These are phyloP conservation scores for Dicaeum eximium DNA, from an alignment of 2,113 vertebrate species.

Conservation along the genomic window DNA sequence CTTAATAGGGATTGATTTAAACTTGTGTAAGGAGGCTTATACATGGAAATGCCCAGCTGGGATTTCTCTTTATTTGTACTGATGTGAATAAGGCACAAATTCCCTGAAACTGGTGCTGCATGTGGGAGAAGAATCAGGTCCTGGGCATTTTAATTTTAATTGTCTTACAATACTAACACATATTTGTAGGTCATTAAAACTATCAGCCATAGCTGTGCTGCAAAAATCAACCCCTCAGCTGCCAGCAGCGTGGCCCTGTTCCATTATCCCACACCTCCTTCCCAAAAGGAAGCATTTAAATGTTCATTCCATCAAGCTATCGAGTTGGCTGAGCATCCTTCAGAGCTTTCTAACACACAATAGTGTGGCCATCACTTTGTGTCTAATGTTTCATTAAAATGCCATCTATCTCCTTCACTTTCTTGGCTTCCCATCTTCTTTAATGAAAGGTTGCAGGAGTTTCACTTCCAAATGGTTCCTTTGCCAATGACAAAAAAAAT, in stretches of 20 bases:
- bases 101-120: neutral
- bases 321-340: neutral
- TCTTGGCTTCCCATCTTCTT: neutral
- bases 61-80: neutral
- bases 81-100: neutral
- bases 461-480: conserved; percentile 12
- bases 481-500: neutral
- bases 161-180: neutral
- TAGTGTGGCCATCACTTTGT: neutral
- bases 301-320: neutral
- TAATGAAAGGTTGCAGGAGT: conserved; percentile 24
- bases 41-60: neutral
- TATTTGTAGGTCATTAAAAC: neutral
- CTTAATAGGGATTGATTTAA: neutral
- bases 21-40: neutral
- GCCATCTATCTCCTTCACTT: neutral
- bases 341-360: neutral
- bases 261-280: neutral
- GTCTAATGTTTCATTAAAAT: conserved; percentile 46
- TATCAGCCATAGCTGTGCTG: neutral
- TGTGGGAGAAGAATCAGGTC: neutral
- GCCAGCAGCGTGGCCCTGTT: neutral
- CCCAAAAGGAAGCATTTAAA: neutral
- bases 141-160: neutral
- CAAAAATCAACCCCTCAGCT: neutral